A percentile compares a stretch with the other conserved stretches of the same genome.
Evolutionary conservation across 2,888 invertebrate species (phyloP).

Genomic region (Psylliodes chrysocephalus): DNA sequence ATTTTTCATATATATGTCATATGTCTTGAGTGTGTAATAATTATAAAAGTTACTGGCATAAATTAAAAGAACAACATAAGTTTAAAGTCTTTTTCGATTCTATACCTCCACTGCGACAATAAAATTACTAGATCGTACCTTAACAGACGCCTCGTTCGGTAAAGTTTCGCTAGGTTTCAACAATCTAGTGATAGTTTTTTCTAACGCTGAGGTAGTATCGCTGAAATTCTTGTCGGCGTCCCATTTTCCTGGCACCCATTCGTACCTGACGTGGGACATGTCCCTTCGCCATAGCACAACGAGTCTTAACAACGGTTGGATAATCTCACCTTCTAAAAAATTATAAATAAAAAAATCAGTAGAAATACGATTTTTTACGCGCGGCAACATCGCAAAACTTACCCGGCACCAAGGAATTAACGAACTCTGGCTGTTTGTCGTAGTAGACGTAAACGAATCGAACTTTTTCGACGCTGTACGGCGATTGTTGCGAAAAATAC

Average conservation of each 20-base stretch:
- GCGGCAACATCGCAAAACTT: slow-evolving; percentile 12
- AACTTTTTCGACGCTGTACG: slow-evolving; percentile 73
- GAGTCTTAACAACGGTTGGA: slow-evolving; percentile 78
- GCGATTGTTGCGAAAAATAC: slow-evolving; percentile 75
- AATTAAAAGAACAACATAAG: too few relatives aligned
- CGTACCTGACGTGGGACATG: slow-evolving; percentile 86
- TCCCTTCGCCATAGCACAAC: slow-evolving; percentile 93
- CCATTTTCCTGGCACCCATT: slow-evolving; percentile 85
- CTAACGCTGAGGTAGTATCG: slow-evolving; percentile 78
- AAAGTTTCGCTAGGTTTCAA: slow-evolving; percentile 79
- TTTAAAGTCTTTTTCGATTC: too few relatives aligned
- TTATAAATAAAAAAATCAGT: too few relatives aligned
- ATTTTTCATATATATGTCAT: too few relatives aligned
- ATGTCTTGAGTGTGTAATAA: too few relatives aligned
- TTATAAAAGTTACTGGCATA: too few relatives aligned
- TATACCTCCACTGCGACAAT: too few relatives aligned
- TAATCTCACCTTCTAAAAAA: slow-evolving; percentile 68
- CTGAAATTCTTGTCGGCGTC: slow-evolving; percentile 70
- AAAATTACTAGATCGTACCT: slow-evolving; percentile 64
- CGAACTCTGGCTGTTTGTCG: slow-evolving; percentile 85
- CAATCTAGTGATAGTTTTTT: slow-evolving; percentile 76
- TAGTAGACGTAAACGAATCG: slow-evolving; percentile 90
- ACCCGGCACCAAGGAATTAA: slow-evolving; percentile 77
- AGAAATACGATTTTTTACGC: slow-evolving; percentile 16
- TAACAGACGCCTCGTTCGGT: slow-evolving; percentile 81